Percentiles rank a stretch among this genome's conserved stretches.
Conservation (phyloP, 2,888 invertebrate species). For the Archips xylosteana region DNA sequence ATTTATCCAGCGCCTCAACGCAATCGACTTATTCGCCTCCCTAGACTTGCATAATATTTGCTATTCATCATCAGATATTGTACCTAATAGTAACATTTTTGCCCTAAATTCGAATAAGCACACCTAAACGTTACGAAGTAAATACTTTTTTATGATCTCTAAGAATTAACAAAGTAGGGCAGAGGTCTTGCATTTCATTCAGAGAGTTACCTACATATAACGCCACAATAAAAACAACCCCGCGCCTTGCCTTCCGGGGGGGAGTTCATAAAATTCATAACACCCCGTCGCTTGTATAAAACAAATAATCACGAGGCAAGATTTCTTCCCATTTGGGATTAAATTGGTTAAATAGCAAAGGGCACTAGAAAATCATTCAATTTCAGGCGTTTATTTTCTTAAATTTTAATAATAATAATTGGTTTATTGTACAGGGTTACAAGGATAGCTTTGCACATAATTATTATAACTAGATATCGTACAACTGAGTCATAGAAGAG, state of each 20-base stretch:
- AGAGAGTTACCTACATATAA: neutral
- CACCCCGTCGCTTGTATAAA: neutral
- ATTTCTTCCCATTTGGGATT: neutral
- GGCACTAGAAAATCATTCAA: neutral
- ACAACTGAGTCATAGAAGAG: too few species aligned
- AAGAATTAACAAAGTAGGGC: neutral
- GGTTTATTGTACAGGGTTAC: too few species aligned
- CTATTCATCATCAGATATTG: neutral
- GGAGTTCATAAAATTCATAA: neutral
- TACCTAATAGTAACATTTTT: neutral
- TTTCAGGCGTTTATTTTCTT: too few species aligned
- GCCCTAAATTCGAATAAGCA: neutral
- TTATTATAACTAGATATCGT: too few species aligned
- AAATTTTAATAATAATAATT: too few species aligned
- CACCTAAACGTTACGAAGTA: neutral
- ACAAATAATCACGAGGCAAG: neutral
- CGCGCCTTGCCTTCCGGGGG: neutral
- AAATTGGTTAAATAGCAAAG: neutral
- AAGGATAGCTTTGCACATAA: too few species aligned
- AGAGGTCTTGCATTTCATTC: neutral
- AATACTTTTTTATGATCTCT: neutral
- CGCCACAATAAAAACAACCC: neutral
- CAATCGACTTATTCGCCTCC: neutral
- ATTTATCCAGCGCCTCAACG: neutral
- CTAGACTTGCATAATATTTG: neutral